Evolutionary conservation across 2,113 vertebrate genomes (phyloP), one percentile per base, ranked within the genome.

Genomic region (Amazona vittata): DNA sequence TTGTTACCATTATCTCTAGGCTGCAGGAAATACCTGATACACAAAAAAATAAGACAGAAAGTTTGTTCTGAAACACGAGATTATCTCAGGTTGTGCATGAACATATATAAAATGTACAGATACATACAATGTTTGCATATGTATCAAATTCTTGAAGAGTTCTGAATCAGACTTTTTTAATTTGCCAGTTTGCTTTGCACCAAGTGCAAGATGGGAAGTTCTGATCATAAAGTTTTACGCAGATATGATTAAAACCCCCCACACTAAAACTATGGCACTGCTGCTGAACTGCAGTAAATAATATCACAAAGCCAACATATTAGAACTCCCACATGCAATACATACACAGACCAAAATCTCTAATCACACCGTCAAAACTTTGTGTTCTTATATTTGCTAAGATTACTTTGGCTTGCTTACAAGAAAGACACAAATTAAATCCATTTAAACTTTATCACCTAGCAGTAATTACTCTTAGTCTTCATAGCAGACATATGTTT

Each of bases 1-100:
- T 99, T 99, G 70, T 98, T 98, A 64, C 99, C 98, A 3, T 99
- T 99, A 96, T 99, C 99, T 96, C 99, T 98, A 60, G 99, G 99
- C 98, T 99, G 99, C 64, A 99, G 98, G 90, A 99, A 99, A 98
- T 99, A 99, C 99, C 99, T 99, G 96, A 63, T 35, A 76, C 3
- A 29, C n/a, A 91, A 93, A 95, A 94, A 86, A 93, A 52, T 19
- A 90, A 89, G 52, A 53, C 47, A 94, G 50, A 87, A 20, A 18
- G 46, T 73, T 76, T 57, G 19, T 67, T 70, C 53, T 92, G 74
- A 91, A 91, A 81, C 21, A 74, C 7, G 63, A 44, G 24, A 84
- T 65, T 52, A 55, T 83, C 53, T 83, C 68, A 69, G 55, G 18
- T 22, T 88, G 60, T 24, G 49, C 6, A 69, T n/a, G 11, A 85